phyloP scores from a whole-genome alignment of 2,888 invertebrate genomes.

The Agrypnus murinus region DNA sequence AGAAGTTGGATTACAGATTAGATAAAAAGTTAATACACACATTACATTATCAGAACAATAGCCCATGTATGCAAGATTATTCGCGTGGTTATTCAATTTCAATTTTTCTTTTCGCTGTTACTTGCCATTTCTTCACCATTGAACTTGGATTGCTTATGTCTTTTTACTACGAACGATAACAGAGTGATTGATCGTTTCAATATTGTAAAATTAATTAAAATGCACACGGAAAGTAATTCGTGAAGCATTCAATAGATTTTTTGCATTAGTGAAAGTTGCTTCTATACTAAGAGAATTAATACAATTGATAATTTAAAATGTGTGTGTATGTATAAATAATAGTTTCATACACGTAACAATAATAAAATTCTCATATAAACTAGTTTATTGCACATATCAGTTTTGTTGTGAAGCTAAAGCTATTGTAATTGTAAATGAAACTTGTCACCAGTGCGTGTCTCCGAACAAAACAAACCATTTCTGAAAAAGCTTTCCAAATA shows the following conservation, averaged over 20 bases:
- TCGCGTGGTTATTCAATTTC: not conserved
- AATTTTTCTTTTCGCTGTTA: too few species aligned
- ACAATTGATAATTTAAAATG: not conserved
- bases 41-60: conserved; percentile 19
- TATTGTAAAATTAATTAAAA: conserved; percentile 5
- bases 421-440: conserved; percentile 21
- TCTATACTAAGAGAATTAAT: too few species aligned
- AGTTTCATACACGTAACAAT: not conserved
- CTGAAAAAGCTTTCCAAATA: conserved; percentile 9
- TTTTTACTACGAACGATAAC: too few species aligned
- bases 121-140: too few species aligned
- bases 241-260: not conserved
- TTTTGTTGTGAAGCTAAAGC: not conserved
- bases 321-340: too few species aligned
- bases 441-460: conserved; percentile 10
- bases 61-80: not conserved
- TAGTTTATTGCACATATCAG: conserved; percentile 9
- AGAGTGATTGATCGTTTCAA: not conserved
- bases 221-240: conserved; percentile 9
- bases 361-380: conserved; percentile 12
- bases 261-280: conserved; percentile 5
- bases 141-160: too few species aligned
- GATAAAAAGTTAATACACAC: conserved; percentile 11
- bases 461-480: not conserved
- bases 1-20: conserved; percentile 21